phyloP scores from a whole-genome alignment of 2,797 vertebrate species.

The Coregonus sp. region DNA sequence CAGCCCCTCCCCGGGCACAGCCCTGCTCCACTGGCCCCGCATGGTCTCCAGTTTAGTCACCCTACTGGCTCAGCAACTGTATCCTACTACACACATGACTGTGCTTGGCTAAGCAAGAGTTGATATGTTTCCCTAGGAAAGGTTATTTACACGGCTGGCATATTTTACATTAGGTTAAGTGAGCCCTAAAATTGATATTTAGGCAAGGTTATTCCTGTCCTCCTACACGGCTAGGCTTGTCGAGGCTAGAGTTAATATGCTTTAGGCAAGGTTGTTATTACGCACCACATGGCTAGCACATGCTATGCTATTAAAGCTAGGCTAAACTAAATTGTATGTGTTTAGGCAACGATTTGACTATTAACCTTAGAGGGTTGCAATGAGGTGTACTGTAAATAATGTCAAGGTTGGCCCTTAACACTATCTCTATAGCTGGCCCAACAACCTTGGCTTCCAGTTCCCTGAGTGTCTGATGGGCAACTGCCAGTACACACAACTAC shows the following conservation, averaged over 20 bases:
- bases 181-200: neutral
- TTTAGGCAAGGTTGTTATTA: too few relatives aligned
- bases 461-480: constrained; percentile 92
- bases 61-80: constrained; percentile 88
- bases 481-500: constrained; percentile 93
- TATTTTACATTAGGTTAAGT: neutral
- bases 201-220: too few relatives aligned
- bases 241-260: too few relatives aligned
- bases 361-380: neutral
- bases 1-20: constrained; percentile 19
- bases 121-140: neutral
- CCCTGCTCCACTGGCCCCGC: constrained; percentile 83
- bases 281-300: neutral
- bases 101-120: neutral
- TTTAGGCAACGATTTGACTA: neutral
- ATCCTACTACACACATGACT: constrained; percentile 74
- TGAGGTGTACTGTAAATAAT: neutral
- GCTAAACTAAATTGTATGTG: neutral
- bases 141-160: neutral
- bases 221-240: too few relatives aligned
- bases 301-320: neutral
- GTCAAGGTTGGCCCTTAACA: constrained; percentile 43
- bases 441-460: constrained; percentile 89
- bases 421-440: constrained; percentile 84
- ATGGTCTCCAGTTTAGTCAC: constrained; percentile 80